Base-by-base conservation (phyloP, 2,888 invertebrate species). In the Bellardia bayeri region DNA sequence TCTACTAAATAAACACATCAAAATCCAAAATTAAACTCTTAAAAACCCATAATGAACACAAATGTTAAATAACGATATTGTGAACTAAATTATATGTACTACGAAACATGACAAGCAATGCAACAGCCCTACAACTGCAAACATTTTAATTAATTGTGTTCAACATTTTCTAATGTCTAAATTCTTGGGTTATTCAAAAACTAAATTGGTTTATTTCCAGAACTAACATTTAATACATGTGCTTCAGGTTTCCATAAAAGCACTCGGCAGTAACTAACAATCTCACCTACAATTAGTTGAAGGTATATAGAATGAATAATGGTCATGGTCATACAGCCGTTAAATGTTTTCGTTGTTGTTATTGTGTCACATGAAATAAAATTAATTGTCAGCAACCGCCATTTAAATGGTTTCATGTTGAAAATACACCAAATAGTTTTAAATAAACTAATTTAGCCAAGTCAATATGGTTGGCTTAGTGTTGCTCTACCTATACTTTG, bases 311-410 rank as follows among this genome's bases (percentile, higher is more conserved):
- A 71, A 16, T 54, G 54, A 61, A 68, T 51, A 56, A 58, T 72
- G 33, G 64, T 63, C 37, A 64, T 83, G 42, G 54, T 11, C 56
- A 78, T 58, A 37, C 45, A 68, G 49, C 9, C 74, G 42, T 37
- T 82, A 54, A 49, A 16, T 58, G 7, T 71, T 49, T 63, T 42
- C 42, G 54, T 40, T 13, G 23, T 75, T 49, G 30, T 56, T 56
- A 30, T 33, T 6, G 69, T 82, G 69, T 82, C 69, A 82, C 69
- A 69, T 61, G 58, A 37, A 82, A 69, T 82, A 68, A 61, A 82
- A 82, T 82, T 75, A 75, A 75, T 80, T 80, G 71, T 75, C 51
- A 61, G 58, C 75, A 75, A 75, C 75, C 61, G 68, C 68, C 68
- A 82, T 82, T 74, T 45, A 58, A 16, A 45, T 11, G 13, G 13